Conservation (phyloP, 2,888 invertebrate genomes). For the Colletes collaris region DNA sequence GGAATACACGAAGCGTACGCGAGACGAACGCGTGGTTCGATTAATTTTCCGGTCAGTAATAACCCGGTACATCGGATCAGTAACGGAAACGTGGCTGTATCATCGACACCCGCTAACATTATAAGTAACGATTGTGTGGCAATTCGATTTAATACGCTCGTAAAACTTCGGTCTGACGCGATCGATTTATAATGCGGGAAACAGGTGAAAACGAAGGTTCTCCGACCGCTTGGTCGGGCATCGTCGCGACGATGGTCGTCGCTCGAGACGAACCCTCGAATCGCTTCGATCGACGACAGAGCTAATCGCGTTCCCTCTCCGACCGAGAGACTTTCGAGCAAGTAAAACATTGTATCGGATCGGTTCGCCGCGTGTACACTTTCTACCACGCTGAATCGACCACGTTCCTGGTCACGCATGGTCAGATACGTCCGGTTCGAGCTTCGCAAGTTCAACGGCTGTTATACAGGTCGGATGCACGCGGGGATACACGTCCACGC, state of each 20-base stretch:
- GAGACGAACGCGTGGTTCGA: conserved; percentile 1
- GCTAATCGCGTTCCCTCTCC: conserved; percentile 24
- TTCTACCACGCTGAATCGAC: conserved; percentile 59
- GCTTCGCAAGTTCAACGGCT: conserved; percentile 67
- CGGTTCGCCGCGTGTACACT: conserved; percentile 38
- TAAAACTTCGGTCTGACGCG: conserved; percentile 3
- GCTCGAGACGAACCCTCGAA: conserved; percentile 13
- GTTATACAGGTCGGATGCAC: conserved; percentile 68
- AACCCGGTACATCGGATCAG: conserved; percentile 20
- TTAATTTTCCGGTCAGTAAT: conserved; percentile 23
- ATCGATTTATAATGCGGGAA: conserved; percentile 8
- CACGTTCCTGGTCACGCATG: conserved; percentile 69
- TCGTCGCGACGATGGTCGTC: neutral
- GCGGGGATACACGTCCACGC: conserved; percentile 47
- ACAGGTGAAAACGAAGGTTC: neutral
- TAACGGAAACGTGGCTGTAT: conserved; percentile 24
- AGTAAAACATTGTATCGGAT: conserved; percentile 48
- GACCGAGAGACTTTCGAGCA: conserved; percentile 21
- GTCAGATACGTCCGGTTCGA: conserved; percentile 66
- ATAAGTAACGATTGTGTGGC: conserved; percentile 3
- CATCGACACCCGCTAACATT: conserved; percentile 5
- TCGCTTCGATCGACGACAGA: conserved; percentile 10
- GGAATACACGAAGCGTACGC: neutral
- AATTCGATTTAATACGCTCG: conserved; percentile 14
- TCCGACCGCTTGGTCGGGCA: neutral